These are phyloP conservation scores for Argyra leucocephala DNA, from an alignment of 2,888 invertebrate genomes.

Conservation along the genomic window DNA sequence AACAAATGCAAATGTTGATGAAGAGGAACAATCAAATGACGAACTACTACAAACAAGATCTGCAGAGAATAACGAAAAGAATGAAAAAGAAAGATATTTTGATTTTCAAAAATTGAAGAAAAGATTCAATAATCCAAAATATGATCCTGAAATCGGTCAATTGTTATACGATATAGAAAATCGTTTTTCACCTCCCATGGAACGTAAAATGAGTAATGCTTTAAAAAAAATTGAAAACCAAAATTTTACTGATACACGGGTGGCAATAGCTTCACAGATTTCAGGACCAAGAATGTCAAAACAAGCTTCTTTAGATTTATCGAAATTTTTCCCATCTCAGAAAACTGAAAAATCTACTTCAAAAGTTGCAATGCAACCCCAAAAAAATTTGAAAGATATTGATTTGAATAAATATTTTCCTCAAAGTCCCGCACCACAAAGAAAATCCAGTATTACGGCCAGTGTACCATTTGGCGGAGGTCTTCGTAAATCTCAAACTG, in stretches of 20 bases:
- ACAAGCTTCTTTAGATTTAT: conserved; percentile 35
- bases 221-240: conserved; percentile 40
- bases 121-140: not conserved
- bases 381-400: conserved; percentile 41
- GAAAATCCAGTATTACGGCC: conserved; percentile 33
- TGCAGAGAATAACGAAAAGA: conserved; percentile 11
- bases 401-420: conserved; percentile 43
- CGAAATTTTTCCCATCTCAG: conserved; percentile 42
- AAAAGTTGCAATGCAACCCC: conserved; percentile 36
- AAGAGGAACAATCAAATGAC: not conserved
- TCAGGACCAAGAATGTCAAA: conserved; percentile 36
- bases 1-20: conserved; percentile 30
- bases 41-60: conserved; percentile 16
- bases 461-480: conserved; percentile 11
- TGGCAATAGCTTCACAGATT: conserved; percentile 39
- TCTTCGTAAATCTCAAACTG: not conserved
- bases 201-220: conserved; percentile 31
- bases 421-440: conserved; percentile 36
- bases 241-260: conserved; percentile 40
- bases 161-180: conserved; percentile 31
- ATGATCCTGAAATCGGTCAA: conserved; percentile 32
- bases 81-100: conserved; percentile 4
- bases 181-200: conserved; percentile 24
- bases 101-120: not conserved
- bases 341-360: conserved; percentile 34